These are phyloP conservation scores for Dendronephthya gigantea DNA, from an alignment of 64 coral and sea anemone genomes.

Conservation along the genomic window DNA sequence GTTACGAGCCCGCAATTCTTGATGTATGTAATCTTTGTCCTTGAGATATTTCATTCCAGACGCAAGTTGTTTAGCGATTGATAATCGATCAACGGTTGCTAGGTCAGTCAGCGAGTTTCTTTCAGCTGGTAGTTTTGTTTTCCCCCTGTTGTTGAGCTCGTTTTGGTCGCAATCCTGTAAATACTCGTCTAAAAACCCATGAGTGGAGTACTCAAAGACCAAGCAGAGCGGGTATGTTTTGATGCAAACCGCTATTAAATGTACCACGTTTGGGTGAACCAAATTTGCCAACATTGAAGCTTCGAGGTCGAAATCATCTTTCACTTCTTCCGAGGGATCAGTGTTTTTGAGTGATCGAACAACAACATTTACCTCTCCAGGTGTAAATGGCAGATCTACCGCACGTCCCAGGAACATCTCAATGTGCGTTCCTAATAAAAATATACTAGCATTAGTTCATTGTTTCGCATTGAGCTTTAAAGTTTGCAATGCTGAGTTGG, in stretches of 20 bases:
- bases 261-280: conserved; percentile 63
- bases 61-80: conserved; percentile 79
- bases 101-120: conserved; percentile 53
- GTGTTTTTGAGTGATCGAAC: conserved; percentile 70
- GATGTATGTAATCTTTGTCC: conserved; percentile 51
- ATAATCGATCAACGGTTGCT: conserved; percentile 62
- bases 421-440: background rate
- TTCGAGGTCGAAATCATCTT: conserved; percentile 57
- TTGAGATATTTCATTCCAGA: conserved; percentile 74
- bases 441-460: background rate
- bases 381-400: background rate
- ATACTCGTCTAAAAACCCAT: conserved; percentile 56
- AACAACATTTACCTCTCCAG: conserved; percentile 26
- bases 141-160: conserved; percentile 41
- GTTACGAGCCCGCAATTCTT: conserved; percentile 67
- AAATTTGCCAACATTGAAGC: conserved; percentile 53
- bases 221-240: conserved; percentile 49
- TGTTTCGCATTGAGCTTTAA: background rate
- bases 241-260: conserved; percentile 69
- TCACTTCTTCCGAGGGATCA: conserved; percentile 23
- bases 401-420: background rate
- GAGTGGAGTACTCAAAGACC: conserved; percentile 66
- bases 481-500: background rate
- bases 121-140: conserved; percentile 17
- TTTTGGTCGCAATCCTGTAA: conserved; percentile 56